Evolutionary conservation across 2,888 invertebrate genomes (phyloP).

Genomic region (Spialia ferax): DNA sequence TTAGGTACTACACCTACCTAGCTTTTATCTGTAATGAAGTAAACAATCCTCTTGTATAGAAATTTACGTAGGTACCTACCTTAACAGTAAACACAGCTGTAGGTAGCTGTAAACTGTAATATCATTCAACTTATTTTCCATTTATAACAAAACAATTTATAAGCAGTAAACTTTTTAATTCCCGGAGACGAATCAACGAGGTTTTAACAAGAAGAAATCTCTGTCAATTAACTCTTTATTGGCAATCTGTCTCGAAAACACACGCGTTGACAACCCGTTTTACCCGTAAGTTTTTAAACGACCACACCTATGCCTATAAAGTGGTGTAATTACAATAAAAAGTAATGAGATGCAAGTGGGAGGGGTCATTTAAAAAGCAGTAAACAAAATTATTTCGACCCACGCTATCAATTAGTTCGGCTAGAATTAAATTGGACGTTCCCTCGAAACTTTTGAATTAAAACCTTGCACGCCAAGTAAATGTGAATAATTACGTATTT

Average conservation of each 20-base stretch:
- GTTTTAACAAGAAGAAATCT: constrained; percentile 28
- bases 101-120: not conserved
- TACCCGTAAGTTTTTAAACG: constrained; percentile 35
- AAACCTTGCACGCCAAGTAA: constrained; percentile 84
- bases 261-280: constrained; percentile 37
- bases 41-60: too few species aligned
- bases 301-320: constrained; percentile 49
- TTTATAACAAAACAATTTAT: constrained; percentile 7
- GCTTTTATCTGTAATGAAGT: too few species aligned
- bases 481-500: constrained; percentile 86
- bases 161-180: constrained; percentile 12
- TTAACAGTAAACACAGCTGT: too few species aligned
- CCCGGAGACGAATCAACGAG: not conserved
- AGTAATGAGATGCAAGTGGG: constrained; percentile 71
- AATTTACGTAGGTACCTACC: too few species aligned
- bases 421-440: constrained; percentile 83
- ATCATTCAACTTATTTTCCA: not conserved
- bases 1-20: too few species aligned
- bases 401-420: constrained; percentile 84
- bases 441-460: constrained; percentile 66
- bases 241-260: constrained; percentile 29
- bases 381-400: constrained; percentile 85
- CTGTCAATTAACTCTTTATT: constrained; percentile 12
- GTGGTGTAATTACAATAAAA: constrained; percentile 50
- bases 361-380: constrained; percentile 83